Base-by-base conservation (phyloP, 2,113 vertebrate species). In the Chloroceryle aenea region DNA sequence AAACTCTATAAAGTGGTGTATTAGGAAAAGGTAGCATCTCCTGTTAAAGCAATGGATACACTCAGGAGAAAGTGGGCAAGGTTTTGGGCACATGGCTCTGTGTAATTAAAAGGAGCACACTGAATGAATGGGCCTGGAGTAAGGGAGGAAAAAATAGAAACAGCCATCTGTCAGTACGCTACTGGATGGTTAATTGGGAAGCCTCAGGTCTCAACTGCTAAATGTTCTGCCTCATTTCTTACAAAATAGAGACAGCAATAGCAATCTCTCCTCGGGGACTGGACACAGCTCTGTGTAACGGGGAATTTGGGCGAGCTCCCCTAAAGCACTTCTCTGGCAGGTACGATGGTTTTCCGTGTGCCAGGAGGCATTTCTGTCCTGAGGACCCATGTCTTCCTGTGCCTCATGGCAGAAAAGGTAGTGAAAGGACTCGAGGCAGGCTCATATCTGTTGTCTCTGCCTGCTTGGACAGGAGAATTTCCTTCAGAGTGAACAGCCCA, bases 131-230 rank as follows among this genome's bases (percentile, higher is more conserved):
- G 80, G 50, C 56, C 77, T 74, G 87, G 69, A 82, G 74, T 92
- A 94, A 88, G 20, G 22, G 76, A 94, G 77, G 90, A 88, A 96
- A 82, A 95, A 93, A 85, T 71, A 87, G 81, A 94, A 91, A 36
- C 75, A 69, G 69, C 77, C 79, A 92, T 96, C 89, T 95, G 80
- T 92, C 93, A 81, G 10, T 29, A 20, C 1, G 3, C 68, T 84
- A 21, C 85, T 56, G 76, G 85, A 69, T 77, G 83, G 89, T 91
- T 95, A 56, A 93, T 45, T 80, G 75, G 91, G 74, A 93, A 95
- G 50, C 55, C 80, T 96, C 74, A 32, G 58, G 78, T 85, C 45
- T 87, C 67, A 62, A 73, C 66, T 45, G 71, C 80, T 92, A 22
- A 50, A 52, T 4, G 74, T 89, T 93, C 81, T 87, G 38, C 68